Base-by-base conservation (phyloP, 2,888 invertebrate species). In the Pomacea canaliculata region DNA sequence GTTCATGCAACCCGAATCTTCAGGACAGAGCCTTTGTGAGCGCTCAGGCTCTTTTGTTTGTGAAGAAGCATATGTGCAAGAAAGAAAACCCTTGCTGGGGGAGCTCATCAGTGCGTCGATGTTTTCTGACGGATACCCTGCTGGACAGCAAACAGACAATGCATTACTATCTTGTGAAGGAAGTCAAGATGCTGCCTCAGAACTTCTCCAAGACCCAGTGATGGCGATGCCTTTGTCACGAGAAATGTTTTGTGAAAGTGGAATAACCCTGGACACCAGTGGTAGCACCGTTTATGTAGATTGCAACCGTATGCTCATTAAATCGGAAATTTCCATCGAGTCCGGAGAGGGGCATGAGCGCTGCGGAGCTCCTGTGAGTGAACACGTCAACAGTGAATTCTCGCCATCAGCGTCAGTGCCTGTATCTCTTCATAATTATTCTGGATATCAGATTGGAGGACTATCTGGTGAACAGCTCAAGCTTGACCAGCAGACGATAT, bases 41-140 rank as follows among this genome's bases (percentile, higher is more conserved):
- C 68, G 37, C 37, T 59, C 66, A 16, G 73, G 73, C 8, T 73
- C 73, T 48, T 68, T 59, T 48, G 73, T 73, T 27, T 37, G 68
- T 68, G 60, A 56, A 68, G 73, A 73, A 16, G 73, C 68, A 46
- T 73, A 59, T 19, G 48, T 27, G 5, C 68, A 68, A 19, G 73
- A 73, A 60, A 73, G 48, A n/a, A 73, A 73, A 66, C 73, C 73
- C 0, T 23, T 73, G 37, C 51, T 73, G 56, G 60, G 37, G 19
- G 68, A 68, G 56, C 3, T 73, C 10, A 27, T 60, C 8, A 27
- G 56, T 19, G 60, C 68, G n/a, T 16, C 68, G 19, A 12, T 63
- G n/a, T 12, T 63, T 27, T 18, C 23, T 63, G n/a, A 10, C 12
- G n/a, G n/a, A 7, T 56, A 56, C 51, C 51, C 10, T 46, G n/a